A percentile compares a stretch with the other conserved stretches of the same genome.
Conservation (phyloP, 2,113 vertebrate species). For the Sinocyclocheilus grahami region DNA sequence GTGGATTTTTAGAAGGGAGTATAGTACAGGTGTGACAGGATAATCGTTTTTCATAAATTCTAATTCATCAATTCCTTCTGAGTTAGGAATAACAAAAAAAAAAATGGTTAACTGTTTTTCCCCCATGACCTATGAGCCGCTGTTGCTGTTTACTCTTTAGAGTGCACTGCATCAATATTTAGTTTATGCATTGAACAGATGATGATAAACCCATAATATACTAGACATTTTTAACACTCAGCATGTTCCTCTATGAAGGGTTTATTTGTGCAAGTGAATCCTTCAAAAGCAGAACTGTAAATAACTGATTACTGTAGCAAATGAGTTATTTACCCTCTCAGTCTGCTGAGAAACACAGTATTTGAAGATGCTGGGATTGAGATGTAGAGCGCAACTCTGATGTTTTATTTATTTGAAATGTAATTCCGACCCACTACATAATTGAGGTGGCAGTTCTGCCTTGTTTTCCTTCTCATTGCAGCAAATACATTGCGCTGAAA, state of each 20-base stretch:
- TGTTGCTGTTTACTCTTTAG: neutral
- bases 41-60: too few species aligned
- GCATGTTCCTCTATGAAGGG: neutral
- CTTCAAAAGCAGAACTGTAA: constrained; percentile 17
- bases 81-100: too few species aligned
- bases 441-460: neutral
- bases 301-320: constrained; percentile 19
- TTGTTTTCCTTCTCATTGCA: neutral
- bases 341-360: constrained; percentile 4
- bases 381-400: neutral
- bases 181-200: neutral
- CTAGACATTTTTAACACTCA: neutral
- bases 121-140: too few species aligned
- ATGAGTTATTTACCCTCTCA: neutral
- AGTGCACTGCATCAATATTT: neutral
- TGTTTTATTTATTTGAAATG: constrained; percentile 29
- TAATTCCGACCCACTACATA: constrained; percentile 4
- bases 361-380: constrained; percentile 12
- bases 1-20: too few species aligned
- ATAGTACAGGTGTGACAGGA: too few species aligned
- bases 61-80: too few species aligned
- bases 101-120: too few species aligned
- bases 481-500: neutral
- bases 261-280: constrained; percentile 3
- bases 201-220: neutral